Base-by-base conservation (phyloP, 1,140 invertebrate species). In the Nephila pilipes region DNA sequence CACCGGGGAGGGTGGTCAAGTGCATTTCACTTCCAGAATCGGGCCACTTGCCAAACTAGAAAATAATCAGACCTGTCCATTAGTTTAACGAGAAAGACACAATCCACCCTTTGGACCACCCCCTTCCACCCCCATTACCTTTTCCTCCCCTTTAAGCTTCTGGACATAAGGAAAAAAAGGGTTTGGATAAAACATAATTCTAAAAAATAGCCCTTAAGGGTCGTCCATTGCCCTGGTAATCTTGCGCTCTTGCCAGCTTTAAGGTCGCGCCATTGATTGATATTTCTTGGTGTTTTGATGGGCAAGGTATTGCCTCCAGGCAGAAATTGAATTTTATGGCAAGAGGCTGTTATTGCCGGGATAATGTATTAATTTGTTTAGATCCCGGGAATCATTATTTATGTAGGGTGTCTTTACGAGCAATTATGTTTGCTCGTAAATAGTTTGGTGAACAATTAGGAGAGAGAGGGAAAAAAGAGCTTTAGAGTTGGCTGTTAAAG, bases 51-150 rank as follows among this genome's bases (percentile, higher is more conserved):
- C 83, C 83, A 85, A 81, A 36, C 83, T 85, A 36, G 83, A 85
- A 60, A 85, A 85, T 85, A 85, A 85, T 85, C 83, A 85, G 83
- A 58, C 83, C 83, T 85, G 83, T 60, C 83, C 57, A 85, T 85
- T 85, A 85, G 25, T 85, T 85, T 85, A 85, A 85, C 83, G 83
- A 85, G 83, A 60, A 85, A 54, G 83, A 85, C 83, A 85, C 54
- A 20, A 20, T 29, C 83, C 83, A 85, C 80, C 46, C 80, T 54
- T 54, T 20, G 20, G 5, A 22, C 38, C 69, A 75, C 29, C 69
- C 69, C 69, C 22, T 18, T 58, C 57, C 57, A 16, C 0, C 57
- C 22, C 58, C 58, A 2, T 22, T 22, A 18, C 58, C 58, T 60
- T 60, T 22, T 22, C 58, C 22, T 75, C 25, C 69, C 32, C 12